Base-by-base conservation (phyloP, 1,140 invertebrate species). In the Rhysida immarginata region DNA sequence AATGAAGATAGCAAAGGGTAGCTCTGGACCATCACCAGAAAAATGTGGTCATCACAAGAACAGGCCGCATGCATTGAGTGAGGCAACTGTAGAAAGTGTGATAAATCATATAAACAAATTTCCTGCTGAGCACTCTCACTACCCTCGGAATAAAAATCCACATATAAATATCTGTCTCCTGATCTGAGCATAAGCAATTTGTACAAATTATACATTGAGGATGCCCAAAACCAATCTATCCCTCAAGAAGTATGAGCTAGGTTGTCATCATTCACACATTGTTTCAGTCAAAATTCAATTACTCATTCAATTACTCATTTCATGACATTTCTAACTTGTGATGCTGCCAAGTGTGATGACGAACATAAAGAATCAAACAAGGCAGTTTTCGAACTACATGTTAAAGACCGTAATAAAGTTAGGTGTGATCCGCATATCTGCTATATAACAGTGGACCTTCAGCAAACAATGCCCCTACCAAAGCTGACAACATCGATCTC, bases 391-490 rank as follows among this genome's bases (percentile, higher is more conserved):
- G 44, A 46, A 23, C 44, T 46, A 5, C 44, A 46, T 13, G 20
- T 13, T 13, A 8, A 8, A 46, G 44, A 46, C 44, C 44, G 44
- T 46, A 20, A 46, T 13, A 46, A 46, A 46, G 21, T 8, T 11
- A 8, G 44, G 20, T 18, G 8, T 13, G 20, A 46, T 46, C 21
- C 5, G 8, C 8, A 23, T 23, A 46, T 46, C 20, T 18, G 8
- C 44, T 46, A 46, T 23, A 23, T 46, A 13, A 46, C 44, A 16
- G 44, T 46, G 5, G 65, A 69, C 59, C 57, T 69, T 16, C 65
- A 68, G 58, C 65, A 70, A 53, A 68, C 64, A 58, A 56, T 70
- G 21, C 63, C 65, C 20, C 70, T 68, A 11, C 64, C 64, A 13
- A 57, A 53, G 41, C 55, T 69, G 11, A 53, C 57, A 45, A 61